Evolutionary conservation across 1,140 invertebrate species (phyloP).

Genomic region (Lepidurus arcticus): DNA sequence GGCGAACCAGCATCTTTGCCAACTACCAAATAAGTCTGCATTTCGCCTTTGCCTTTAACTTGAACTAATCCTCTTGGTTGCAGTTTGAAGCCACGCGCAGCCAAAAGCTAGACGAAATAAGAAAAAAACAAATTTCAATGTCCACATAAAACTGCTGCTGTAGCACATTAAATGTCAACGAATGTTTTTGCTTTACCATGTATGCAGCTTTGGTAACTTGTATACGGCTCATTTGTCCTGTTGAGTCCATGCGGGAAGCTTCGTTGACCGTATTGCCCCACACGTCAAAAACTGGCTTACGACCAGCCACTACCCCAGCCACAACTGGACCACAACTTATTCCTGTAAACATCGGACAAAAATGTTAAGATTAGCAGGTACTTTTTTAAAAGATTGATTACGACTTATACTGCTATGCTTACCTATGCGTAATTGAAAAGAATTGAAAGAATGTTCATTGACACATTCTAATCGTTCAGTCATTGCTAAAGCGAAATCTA

Average conservation of each 20-base stretch:
- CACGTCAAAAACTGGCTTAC: conserved; percentile 97
- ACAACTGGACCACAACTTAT: conserved; percentile 90
- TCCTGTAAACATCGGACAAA: conserved; percentile 48
- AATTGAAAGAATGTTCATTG: conserved; percentile 95
- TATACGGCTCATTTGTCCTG: conserved; percentile 76
- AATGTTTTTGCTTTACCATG: conserved; percentile 51
- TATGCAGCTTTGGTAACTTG: conserved; percentile 81
- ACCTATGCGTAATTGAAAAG: conserved; percentile 89
- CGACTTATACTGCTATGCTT: conserved; percentile 34
- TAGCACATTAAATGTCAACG: not conserved
- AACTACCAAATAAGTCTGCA: conserved; percentile 87
- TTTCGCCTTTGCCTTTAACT: conserved; percentile 90
- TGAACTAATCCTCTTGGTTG: conserved; percentile 72
- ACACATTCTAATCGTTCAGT: conserved; percentile 80
- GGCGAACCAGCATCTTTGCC: conserved; percentile 52
- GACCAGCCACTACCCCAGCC: conserved; percentile 93
- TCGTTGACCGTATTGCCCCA: conserved; percentile 97
- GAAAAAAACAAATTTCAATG: conserved; percentile 9
- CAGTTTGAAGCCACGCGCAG: conserved; percentile 62
- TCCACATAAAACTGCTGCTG: not conserved
- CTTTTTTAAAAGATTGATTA: not conserved
- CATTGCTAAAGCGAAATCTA: conserved; percentile 93
- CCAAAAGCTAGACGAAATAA: conserved; percentile 55
- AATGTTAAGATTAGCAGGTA: not conserved
- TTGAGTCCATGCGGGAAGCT: conserved; percentile 88